phyloP scores from a whole-genome alignment of 2,797 vertebrate species.

The Vipera latastei region DNA sequence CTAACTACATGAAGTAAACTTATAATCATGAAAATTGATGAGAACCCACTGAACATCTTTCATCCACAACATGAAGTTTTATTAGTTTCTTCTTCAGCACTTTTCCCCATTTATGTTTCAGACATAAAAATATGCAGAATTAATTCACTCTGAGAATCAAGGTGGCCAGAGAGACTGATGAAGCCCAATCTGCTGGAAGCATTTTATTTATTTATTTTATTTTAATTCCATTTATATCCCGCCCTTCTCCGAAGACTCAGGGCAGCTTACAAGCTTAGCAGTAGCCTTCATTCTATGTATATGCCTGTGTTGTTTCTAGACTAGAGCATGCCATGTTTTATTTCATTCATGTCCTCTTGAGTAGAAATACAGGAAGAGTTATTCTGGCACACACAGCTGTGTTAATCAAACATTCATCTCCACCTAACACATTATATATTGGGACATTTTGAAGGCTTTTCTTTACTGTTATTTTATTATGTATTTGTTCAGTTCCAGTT shows the following conservation, averaged over 20 bases:
- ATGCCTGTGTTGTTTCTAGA: slow-evolving; percentile 46
- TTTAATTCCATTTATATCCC: no score
- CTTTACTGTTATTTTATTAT: slow-evolving; percentile 49
- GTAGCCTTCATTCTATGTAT: no score
- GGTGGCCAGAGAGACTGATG: background rate
- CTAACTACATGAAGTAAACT: slow-evolving; percentile 63
- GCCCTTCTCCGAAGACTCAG: no score
- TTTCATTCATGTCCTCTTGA: slow-evolving; percentile 59
- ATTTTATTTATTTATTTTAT: no score
- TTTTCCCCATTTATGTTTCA: slow-evolving; percentile 4
- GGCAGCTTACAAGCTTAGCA: no score
- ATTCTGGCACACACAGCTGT: slow-evolving; percentile 64
- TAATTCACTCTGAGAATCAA: background rate
- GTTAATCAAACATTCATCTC: slow-evolving; percentile 59
- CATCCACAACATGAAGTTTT: slow-evolving; percentile 54
- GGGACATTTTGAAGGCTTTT: slow-evolving; percentile 48
- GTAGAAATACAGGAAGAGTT: slow-evolving; percentile 60
- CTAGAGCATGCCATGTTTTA: slow-evolving; percentile 49
- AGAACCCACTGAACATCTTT: slow-evolving; percentile 52
- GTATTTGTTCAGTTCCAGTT: slow-evolving; percentile 25
- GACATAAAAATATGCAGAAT: background rate
- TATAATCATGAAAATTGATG: slow-evolving; percentile 54
- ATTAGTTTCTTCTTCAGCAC: slow-evolving; percentile 51
- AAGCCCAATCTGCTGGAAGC: slow-evolving; percentile 41
- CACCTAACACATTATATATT: slow-evolving; percentile 53